A percentile compares a stretch with the other conserved stretches of the same genome.
phyloP scores from a whole-genome alignment of 2,113 vertebrate species.

The Protomyctophum bolini region DNA sequence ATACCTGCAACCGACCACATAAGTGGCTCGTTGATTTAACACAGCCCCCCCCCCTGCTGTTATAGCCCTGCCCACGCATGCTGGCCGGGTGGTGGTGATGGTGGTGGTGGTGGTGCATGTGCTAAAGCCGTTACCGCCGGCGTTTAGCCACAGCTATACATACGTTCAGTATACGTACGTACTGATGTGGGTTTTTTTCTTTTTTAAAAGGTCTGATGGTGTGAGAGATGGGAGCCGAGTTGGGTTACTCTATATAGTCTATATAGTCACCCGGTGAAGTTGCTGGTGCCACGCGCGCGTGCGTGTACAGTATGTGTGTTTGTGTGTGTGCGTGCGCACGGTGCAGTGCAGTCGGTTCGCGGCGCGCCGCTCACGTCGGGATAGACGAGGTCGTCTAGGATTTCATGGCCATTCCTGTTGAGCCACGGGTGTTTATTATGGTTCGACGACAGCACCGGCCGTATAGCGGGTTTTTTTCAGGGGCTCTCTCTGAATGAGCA shows the following conservation, averaged over 20 bases:
- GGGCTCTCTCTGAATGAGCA: slow-evolving; percentile 12
- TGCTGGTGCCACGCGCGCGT: neutral
- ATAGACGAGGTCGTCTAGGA: slow-evolving; percentile 14
- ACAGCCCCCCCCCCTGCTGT: slow-evolving; percentile 38
- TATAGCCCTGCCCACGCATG: slow-evolving; percentile 36
- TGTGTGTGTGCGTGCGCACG: neutral
- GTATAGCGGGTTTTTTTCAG: slow-evolving; percentile 28
- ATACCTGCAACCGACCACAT: slow-evolving; percentile 63
- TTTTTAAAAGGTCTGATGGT: slow-evolving; percentile 35
- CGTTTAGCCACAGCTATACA: slow-evolving; percentile 45
- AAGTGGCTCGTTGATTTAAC: slow-evolving; percentile 65
- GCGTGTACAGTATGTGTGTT: neutral
- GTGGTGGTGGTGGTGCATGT: slow-evolving; percentile 3
- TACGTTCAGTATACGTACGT: neutral
- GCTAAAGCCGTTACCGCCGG: slow-evolving; percentile 43
- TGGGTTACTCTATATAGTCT: slow-evolving; percentile 24
- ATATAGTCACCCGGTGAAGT: slow-evolving; percentile 29
- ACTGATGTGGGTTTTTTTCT: slow-evolving; percentile 58
- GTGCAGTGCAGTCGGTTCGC: neutral
- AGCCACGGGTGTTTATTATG: slow-evolving; percentile 25
- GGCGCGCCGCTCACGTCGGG: slow-evolving; percentile 19
- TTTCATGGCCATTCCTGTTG: slow-evolving; percentile 44
- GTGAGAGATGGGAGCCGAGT: slow-evolving; percentile 29
- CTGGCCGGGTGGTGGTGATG: slow-evolving; percentile 2
- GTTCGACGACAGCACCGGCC: slow-evolving; percentile 5